Base-by-base conservation (phyloP, 1,140 invertebrate species). In the Drosophila simulans region DNA sequence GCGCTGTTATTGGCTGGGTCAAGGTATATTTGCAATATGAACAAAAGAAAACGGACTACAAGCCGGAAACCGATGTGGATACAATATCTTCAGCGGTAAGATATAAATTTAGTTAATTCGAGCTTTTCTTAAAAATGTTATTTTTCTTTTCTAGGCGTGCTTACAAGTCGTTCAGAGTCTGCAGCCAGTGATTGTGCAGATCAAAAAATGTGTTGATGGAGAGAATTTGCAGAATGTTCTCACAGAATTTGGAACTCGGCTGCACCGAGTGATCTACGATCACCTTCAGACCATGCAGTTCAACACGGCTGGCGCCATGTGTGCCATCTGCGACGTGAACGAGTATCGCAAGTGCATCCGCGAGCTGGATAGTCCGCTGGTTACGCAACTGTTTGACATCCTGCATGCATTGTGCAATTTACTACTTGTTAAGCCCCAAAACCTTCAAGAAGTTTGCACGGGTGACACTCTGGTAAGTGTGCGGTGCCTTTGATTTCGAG, bases 261-360 rank as follows among this genome's bases (percentile, higher is more conserved):
- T 99, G 70, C 98, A 99, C 93, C 93, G 98, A 62, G 95, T 98
- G n/a, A 96, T 99, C 56, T 98, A 98, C 85, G 98, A 99, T 80
- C 98, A 99, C 93, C 93, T 99, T 42, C 95, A 97, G 76, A 97
- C 97, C 81, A 99, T 97, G 94, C 97, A 98, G 88, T 99, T 98
- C 89, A 99, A 98, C 93, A 97, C 97, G 17, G 95, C 97, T 63
- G 98, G 98, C 59, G 98, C 98, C 3, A 99, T 99, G 97, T 96
- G 98, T 92, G 97, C 97, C 2, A 98, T 99, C 70, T 99, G 98
- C 93, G 99, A 99, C 94, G 97, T 99, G 55, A 99, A 99, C 91
- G 98, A 99, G 92, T 97, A 97, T 92, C 94, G 98, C 34, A 97
- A 95, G 91, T 97, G 95, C 93, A 95, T 96, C 10, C 95, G 96